Conservation (phyloP, 2,797 vertebrate genomes). For the Oreochromis mossambicus region DNA sequence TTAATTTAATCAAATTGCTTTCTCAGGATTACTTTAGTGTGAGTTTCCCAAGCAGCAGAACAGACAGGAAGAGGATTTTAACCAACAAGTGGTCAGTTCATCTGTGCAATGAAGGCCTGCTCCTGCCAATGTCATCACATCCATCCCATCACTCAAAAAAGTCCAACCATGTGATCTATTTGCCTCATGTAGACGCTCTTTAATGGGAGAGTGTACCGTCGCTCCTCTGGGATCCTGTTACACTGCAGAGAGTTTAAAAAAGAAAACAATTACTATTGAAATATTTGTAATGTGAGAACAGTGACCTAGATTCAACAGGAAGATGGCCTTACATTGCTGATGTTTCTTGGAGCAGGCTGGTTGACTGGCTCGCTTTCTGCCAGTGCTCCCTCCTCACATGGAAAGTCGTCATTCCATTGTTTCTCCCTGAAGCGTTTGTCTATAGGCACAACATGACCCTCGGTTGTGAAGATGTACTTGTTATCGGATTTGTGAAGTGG, state of each 20-base stretch:
- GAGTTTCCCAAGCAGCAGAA: conserved; percentile 7
- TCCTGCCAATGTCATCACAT: not conserved
- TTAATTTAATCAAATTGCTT: not conserved
- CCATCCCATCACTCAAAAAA: conserved; percentile 76
- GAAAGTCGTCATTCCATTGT: conserved; percentile 83
- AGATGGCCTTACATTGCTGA: conserved; percentile 76
- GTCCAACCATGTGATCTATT: conserved; percentile 97
- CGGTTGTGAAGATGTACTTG: conserved; percentile 96
- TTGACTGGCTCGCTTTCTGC: conserved; percentile 40
- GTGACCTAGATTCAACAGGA: not conserved
- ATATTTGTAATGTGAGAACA: not conserved
- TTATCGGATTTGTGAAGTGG: conserved; percentile 91
- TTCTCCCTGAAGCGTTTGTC: conserved; percentile 87
- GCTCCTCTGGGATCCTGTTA: conserved; percentile 89
- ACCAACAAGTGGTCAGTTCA: not conserved
- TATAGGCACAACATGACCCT: conserved; percentile 92
- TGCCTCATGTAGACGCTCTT: conserved; percentile 99
- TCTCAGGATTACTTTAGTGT: conserved; percentile 27
- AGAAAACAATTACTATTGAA: not conserved
- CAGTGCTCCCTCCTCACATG: conserved; percentile 60
- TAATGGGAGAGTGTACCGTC: conserved; percentile 86
- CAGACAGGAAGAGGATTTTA: not conserved
- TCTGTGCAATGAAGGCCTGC: not conserved
- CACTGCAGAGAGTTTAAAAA: conserved; percentile 75
- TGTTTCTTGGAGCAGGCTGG: conserved; percentile 71